Evolutionary conservation across 2,113 vertebrate species (phyloP), one percentile per base, ranked within the genome.

Genomic region (Passerina amoena): DNA sequence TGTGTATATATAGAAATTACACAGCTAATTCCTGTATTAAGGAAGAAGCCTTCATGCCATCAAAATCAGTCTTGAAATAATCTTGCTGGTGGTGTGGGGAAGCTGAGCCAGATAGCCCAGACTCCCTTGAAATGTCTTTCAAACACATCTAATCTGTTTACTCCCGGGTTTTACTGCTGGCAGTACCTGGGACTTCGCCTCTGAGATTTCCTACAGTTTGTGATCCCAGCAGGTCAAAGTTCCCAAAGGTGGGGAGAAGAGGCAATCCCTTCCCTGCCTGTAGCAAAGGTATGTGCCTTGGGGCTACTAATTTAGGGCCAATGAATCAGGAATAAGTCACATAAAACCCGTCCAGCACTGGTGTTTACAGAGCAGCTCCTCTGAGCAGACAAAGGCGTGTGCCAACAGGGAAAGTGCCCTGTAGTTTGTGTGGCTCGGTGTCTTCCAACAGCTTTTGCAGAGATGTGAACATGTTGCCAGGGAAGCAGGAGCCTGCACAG

Each of bases 391-490:
- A 92, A 95, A 96, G 92, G 91, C 91, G 24, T 97, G 94, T 91
- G 95, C 90, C 95, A 95, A 90, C 89, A 94, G 73, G 84, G 89
- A 84, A 79, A 76, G 75, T 25, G 90, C 96, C 33, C 51, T 63
- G 83, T 8, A 28, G 94, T 73, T 89, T 76, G 95, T 51, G 97
- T 18, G 18, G 61, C 73, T 73, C 33, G 2, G 89, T 0, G 11
- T 68, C 57, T 72, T 91, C 38, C 95, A 94, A 89, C 95, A 94
- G 95, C 86, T 88, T 87, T 75, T 69, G 64, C 68, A 59, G 91
- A 84, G 88, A 97, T 93, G 97, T 88, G 94, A 97, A 95, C 94
- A 45, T 69, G 94, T 95, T 97, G 97, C 97, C 94, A 96, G 93
- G 95, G 95, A 95, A 97, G 96, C 88, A 14, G 70, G 78, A 92